Conservation (phyloP, 2,888 invertebrate species). For the Xylota segnis region DNA sequence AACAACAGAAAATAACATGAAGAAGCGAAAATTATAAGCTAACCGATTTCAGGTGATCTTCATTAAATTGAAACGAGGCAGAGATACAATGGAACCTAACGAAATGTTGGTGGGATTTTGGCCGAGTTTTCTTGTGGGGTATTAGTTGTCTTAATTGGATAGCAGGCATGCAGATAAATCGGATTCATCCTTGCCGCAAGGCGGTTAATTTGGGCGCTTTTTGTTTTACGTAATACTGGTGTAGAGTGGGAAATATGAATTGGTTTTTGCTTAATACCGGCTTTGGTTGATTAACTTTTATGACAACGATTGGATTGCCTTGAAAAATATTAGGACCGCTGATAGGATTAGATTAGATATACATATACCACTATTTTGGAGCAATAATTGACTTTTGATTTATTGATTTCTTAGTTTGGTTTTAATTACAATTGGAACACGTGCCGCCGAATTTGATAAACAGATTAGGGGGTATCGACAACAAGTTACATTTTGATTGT, state of each 20-base stretch:
- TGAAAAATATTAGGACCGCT: neutral
- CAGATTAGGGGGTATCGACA: neutral
- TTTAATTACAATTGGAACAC: neutral
- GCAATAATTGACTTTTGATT: neutral
- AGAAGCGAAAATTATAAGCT: constrained; percentile 33
- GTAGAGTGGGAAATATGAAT: constrained; percentile 11
- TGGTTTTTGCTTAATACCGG: constrained; percentile 5
- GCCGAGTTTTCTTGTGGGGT: neutral
- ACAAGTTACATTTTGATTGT: neutral
- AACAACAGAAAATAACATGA: constrained; percentile 1
- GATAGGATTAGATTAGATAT: constrained; percentile 3
- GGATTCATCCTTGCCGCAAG: neutral
- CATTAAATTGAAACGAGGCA: constrained; percentile 20
- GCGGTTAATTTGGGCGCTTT: neutral
- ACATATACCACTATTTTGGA: neutral
- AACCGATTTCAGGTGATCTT: constrained; percentile 41
- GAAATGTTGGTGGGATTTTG: constrained; percentile 5
- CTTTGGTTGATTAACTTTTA: neutral
- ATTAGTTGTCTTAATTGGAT: neutral
- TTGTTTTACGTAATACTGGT: constrained; percentile 10
- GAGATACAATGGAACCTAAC: constrained; percentile 5
- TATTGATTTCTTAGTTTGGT: neutral
- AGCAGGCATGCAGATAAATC: neutral
- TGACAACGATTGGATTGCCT: neutral
- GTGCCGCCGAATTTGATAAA: neutral